These are phyloP conservation scores for Eumacrocentrus americanus DNA, from an alignment of 2,888 invertebrate genomes.

Conservation along the genomic window DNA sequence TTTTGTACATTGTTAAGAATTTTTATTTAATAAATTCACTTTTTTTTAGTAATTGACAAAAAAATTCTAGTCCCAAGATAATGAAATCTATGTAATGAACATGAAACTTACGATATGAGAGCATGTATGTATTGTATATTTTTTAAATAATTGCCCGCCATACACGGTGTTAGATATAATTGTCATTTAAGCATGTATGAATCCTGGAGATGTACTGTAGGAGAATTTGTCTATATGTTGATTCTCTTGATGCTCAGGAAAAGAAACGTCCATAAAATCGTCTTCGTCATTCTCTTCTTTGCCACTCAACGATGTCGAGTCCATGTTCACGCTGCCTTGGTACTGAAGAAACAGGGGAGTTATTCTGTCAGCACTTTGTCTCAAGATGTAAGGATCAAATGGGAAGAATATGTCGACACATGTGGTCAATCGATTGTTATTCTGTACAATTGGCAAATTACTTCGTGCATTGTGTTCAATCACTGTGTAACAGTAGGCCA, in stretches of 20 bases:
- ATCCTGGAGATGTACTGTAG: slow-evolving; percentile 41
- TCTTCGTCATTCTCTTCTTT: slow-evolving; percentile 40
- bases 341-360: slow-evolving; percentile 63
- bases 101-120: background rate
- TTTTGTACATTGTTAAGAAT: slow-evolving; percentile 9
- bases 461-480: slow-evolving; percentile 82
- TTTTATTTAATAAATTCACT: background rate
- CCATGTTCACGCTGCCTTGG: slow-evolving; percentile 45
- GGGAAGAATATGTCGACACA: slow-evolving; percentile 81
- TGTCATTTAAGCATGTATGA: slow-evolving; percentile 37
- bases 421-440: slow-evolving; percentile 59
- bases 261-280: slow-evolving; percentile 40
- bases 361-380: slow-evolving; percentile 63
- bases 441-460: slow-evolving; percentile 66
- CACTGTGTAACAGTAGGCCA: slow-evolving; percentile 90
- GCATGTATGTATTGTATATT: background rate
- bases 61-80: background rate
- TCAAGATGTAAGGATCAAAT: slow-evolving; percentile 85
- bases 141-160: slow-evolving; percentile 13
- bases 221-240: slow-evolving; percentile 38
- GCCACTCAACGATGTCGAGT: slow-evolving; percentile 1
- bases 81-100: background rate
- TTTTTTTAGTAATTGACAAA: background rate
- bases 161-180: too few species aligned
- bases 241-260: slow-evolving; percentile 31